These are phyloP conservation scores for Lymantria dispar DNA, from an alignment of 2,888 invertebrate genomes.

Conservation along the genomic window DNA sequence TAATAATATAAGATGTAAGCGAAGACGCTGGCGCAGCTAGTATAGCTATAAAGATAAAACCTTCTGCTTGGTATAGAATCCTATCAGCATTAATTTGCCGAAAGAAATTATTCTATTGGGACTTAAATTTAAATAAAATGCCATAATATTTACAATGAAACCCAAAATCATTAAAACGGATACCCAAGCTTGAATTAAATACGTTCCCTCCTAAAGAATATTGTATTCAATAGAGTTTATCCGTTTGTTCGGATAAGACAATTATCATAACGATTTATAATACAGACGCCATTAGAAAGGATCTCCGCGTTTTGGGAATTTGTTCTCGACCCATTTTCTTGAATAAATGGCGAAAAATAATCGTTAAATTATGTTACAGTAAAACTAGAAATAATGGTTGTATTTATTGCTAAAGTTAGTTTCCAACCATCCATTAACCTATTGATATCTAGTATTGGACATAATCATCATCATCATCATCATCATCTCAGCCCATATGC, in stretches of 20 bases:
- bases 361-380: constrained; percentile 13
- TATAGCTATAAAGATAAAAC: no score
- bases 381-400: no score
- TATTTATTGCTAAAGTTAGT: no score
- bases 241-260: constrained; percentile 42
- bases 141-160: constrained; percentile 2
- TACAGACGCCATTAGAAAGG: constrained; percentile 29
- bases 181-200: neutral
- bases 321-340: constrained; percentile 23
- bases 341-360: constrained; percentile 17
- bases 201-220: constrained; percentile 19
- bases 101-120: neutral
- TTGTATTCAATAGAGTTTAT: constrained; percentile 34
- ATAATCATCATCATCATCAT: no score
- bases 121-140: neutral
- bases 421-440: no score
- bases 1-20: no score
- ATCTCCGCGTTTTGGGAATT: constrained; percentile 19
- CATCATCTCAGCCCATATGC: no score
- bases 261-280: constrained; percentile 51
- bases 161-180: constrained; percentile 5
- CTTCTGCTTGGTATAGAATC: neutral
- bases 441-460: no score
- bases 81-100: neutral
- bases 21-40: no score